phyloP scores from a whole-genome alignment of 2,888 invertebrate species.

The Leucania comma region DNA sequence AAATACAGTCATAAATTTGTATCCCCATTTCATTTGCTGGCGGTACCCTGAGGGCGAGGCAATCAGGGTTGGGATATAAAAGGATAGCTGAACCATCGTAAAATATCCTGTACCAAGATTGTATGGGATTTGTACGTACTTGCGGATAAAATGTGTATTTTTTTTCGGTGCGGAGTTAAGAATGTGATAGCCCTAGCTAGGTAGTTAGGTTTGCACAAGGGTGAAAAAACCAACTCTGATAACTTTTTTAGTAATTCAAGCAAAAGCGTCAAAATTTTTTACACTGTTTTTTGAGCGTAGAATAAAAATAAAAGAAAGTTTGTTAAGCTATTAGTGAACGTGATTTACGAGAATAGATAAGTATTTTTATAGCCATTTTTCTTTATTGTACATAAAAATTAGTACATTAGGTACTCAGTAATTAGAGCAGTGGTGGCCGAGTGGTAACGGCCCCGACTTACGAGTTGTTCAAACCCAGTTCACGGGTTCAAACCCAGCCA shows the following conservation, averaged over 20 bases:
- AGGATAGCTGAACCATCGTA: slow-evolving; percentile 84
- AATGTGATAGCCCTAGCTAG: slow-evolving; percentile 41
- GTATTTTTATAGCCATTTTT: too few species aligned
- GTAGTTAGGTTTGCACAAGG: neutral
- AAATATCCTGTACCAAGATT: slow-evolving; percentile 85
- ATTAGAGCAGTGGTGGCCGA: too few species aligned
- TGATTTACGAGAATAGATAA: neutral
- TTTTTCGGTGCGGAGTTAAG: slow-evolving; percentile 55
- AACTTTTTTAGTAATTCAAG: neutral
- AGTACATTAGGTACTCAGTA: too few species aligned
- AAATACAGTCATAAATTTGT: slow-evolving; percentile 77
- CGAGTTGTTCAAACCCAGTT: too few species aligned
- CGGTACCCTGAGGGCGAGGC: slow-evolving; percentile 78
- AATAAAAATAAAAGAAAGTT: neutral
- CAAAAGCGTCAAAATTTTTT: neutral
- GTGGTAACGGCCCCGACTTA: too few species aligned
- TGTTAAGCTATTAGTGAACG: neutral
- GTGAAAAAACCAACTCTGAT: neutral
- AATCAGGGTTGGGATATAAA: slow-evolving; percentile 88
- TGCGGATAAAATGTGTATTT: slow-evolving; percentile 66
- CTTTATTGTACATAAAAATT: too few species aligned
- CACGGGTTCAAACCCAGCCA: too few species aligned
- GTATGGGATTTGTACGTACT: slow-evolving; percentile 82
- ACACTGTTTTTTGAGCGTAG: neutral
- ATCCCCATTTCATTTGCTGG: slow-evolving; percentile 75